Base-by-base conservation (phyloP, 2,113 vertebrate species). In the Zootoca vivipara region DNA sequence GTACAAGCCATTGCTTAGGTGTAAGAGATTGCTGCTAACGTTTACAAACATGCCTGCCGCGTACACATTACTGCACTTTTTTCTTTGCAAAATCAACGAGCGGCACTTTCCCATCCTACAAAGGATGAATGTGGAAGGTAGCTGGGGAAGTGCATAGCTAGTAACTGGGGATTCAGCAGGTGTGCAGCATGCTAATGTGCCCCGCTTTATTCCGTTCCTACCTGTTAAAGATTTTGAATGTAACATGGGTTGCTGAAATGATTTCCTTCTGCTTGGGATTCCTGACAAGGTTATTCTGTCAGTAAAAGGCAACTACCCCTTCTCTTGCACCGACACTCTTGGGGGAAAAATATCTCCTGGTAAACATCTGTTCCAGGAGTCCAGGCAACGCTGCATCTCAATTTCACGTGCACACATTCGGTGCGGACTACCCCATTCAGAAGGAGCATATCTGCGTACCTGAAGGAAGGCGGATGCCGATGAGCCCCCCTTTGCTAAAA, bases 51-150 rank as follows among this genome's bases (percentile, higher is more conserved):
- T 96, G 83, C 86, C 92, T 95, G 85, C 92, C 86, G 83, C 93
- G 62, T 85, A 94, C 93, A 90, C 90, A 90, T 75, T 95, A 70
- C 90, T 92, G 92, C 93, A 93, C 90, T 90, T 95, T 96, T 95
- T 83, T 65, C 83, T 95, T 95, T 78, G 87, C 46, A 89, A 87
- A 95, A 96, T 92, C 94, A 89, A 52, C 9, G 91, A 93, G 30
- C 93, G 77, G 89, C 85, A 73, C 86, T 94, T 93, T 92, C 85
- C 73, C 75, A 73, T 92, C 94, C 82, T 52, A 75, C 81, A 96
- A 95, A 92, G 85, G 87, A 90, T 30, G 92, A 75, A 93, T 35
- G 74, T 85, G 86, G 46, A n/a, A 30, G 40, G 58, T 38, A 81
- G 75, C 93, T 88, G 92, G 16, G 91, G 94, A 92, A 79, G 90